Conservation (phyloP, 2,888 invertebrate genomes). For the Phragmatobia fuliginosa region DNA sequence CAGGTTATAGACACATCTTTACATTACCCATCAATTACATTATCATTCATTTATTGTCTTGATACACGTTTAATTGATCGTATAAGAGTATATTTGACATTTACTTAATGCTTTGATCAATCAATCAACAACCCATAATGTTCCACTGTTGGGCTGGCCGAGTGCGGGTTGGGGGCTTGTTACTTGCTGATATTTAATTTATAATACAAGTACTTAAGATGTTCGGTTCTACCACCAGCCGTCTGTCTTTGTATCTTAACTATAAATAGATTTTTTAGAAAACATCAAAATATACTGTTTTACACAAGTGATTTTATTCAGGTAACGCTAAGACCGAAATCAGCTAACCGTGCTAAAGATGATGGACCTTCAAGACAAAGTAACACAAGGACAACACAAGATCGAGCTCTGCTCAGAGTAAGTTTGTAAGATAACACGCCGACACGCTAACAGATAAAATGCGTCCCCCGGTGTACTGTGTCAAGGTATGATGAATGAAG, state of each 20-base stretch:
- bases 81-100: not conserved
- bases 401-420: slow-evolving; percentile 15
- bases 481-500: too few relatives aligned
- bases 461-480: too few relatives aligned
- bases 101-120: too few relatives aligned
- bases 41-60: too few relatives aligned
- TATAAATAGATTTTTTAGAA: not conserved
- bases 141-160: too few relatives aligned
- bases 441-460: too few relatives aligned
- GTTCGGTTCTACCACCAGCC: not conserved
- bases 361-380: slow-evolving; percentile 34
- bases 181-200: too few relatives aligned
- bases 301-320: not conserved
- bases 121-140: too few relatives aligned
- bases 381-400: slow-evolving; percentile 1
- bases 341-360: slow-evolving; percentile 62
- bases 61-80: not conserved
- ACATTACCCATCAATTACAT: too few relatives aligned
- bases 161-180: too few relatives aligned
- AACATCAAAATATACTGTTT: not conserved
- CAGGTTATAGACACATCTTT: not conserved
- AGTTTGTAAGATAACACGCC: not conserved
- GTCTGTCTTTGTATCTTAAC: not conserved
- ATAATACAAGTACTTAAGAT: not conserved
- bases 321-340: slow-evolving; percentile 61